Evolutionary conservation across 2,113 vertebrate species (phyloP), one percentile per base, ranked within the genome.

Genomic region (Regulus satrapa): DNA sequence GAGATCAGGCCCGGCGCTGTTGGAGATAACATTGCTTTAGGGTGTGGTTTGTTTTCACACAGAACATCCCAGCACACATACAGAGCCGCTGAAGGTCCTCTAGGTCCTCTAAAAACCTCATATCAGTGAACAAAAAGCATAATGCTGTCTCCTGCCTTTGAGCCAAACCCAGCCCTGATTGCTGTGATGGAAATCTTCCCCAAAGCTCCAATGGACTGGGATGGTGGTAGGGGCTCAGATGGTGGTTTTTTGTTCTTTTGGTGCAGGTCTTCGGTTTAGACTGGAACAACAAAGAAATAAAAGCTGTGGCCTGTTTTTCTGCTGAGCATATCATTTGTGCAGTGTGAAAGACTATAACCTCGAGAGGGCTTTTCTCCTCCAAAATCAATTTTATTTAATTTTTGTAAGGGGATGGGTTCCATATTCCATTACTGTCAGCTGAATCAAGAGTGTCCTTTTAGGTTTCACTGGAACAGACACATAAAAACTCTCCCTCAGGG

Each of bases 321-420:
- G 87, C 74, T 38, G 84, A 91, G 63, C 52, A 41, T 31, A 72
- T 78, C 29, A 91, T 71, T 34, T 46, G 34, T 68, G 51, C 76
- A 82, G 41, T 12, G 9, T 72, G 62, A 79, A 91, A 80, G 81
- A 52, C 38, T 87, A 34, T 45, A 92, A 87, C 20, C 49, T 85
- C 58, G 10, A 72, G 48, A 87, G n/a, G 34, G 56, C 3, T 62
- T 75, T 95, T 78, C 59, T n/a, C 23, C 40, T 66, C 58, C 62
- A 66, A 85, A 94, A 93, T 73, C 81, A 80, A 89, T 88, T 85
- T 88, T 88, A 74, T 69, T 94, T 92, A 52, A 79, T 85, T 95
- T 91, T 87, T 82, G 9, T 76, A 49, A 38, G 48, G 59, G 45
- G 38, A 51, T 88, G 59, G 48, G 38, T 85, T 94, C 89, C 87